Evolutionary conservation across 2,888 invertebrate species (phyloP).

Genomic region (Muschampia plurimacula): DNA sequence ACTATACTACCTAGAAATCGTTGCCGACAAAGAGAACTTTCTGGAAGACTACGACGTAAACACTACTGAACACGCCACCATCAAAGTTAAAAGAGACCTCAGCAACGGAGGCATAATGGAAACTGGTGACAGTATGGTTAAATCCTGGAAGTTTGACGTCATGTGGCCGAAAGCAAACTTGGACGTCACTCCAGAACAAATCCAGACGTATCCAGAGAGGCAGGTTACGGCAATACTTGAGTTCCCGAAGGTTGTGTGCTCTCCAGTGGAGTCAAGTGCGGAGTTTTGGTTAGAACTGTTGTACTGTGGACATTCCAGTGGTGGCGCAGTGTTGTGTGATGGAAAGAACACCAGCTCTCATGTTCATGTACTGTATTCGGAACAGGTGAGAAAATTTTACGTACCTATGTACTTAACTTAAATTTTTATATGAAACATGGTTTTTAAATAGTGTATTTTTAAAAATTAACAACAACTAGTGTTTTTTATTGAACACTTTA

Average conservation of each 20-base stretch:
- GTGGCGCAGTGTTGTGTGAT: constrained; percentile 89
- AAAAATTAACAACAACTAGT: too few species aligned
- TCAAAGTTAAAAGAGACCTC: constrained; percentile 61
- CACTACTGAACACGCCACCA: constrained; percentile 40
- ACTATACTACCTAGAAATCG: constrained; percentile 77
- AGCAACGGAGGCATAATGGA: constrained; percentile 71
- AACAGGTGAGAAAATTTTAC: constrained; percentile 84
- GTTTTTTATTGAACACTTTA: too few species aligned
- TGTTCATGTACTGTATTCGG: constrained; percentile 90
- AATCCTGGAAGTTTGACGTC: constrained; percentile 89
- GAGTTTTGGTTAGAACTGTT: constrained; percentile 92
- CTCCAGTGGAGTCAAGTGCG: constrained; percentile 85
- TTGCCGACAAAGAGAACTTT: constrained; percentile 66
- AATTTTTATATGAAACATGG: too few species aligned
- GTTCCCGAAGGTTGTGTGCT: constrained; percentile 90
- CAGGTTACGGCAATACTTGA: constrained; percentile 91
- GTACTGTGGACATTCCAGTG: constrained; percentile 90
- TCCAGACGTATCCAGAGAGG: constrained; percentile 92
- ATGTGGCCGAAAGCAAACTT: constrained; percentile 92
- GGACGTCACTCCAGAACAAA: constrained; percentile 90
- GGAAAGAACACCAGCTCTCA: constrained; percentile 82
- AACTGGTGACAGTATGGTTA: constrained; percentile 73
- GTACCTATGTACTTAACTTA: neutral
- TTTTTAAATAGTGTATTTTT: too few species aligned
- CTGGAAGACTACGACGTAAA: constrained; percentile 58